Base-by-base conservation (phyloP, 1,140 invertebrate genomes). In the Temnothorax longispinosus region DNA sequence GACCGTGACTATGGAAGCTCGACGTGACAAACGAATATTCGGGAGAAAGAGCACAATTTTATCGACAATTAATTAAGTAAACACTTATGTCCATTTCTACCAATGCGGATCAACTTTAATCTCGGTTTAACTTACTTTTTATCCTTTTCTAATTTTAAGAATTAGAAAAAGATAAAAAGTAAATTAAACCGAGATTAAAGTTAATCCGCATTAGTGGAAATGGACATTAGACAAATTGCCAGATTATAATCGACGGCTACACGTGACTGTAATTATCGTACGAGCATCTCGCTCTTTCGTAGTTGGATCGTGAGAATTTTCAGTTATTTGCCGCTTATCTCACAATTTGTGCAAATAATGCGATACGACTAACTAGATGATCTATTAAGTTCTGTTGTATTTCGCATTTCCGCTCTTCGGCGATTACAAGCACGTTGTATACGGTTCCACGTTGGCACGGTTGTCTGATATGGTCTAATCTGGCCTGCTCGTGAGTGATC, bases 381-480 rank as follows among this genome's bases (percentile, higher is more conserved):
- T 84, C 80, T 84, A 84, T 84, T 84, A 75, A 75, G 69, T 84
- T 58, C 35, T 69, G 54, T 11, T 74, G 69, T 50, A 84, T 84
- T 84, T 60, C 67, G 69, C 54, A 69, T 82, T 74, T 84, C 69
- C 47, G 67, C 80, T 60, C 41, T 60, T 62, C 41, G 69, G 13
- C 69, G 80, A 84, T 84, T 84, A 62, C 54, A 62, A 32, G 21
- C 67, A 32, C 67, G 54, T 74, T 58, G 67, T 72, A 62, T 21
- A 11, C 41, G 47, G 64, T 52, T 69, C 56, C 38, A 78, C 38
- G 27, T 58, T 32, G 69, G 69, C 69, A 84, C 69, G 69, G 54
- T 38, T 75, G 54, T 84, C 80, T 75, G 41, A 84, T 75, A 84
- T 84, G n/a, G 69, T 62, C 69, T 75, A 84, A 84, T 84, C 80